Base-by-base conservation (phyloP, 2,888 invertebrate species). In the Drosophila mimetica region DNA sequence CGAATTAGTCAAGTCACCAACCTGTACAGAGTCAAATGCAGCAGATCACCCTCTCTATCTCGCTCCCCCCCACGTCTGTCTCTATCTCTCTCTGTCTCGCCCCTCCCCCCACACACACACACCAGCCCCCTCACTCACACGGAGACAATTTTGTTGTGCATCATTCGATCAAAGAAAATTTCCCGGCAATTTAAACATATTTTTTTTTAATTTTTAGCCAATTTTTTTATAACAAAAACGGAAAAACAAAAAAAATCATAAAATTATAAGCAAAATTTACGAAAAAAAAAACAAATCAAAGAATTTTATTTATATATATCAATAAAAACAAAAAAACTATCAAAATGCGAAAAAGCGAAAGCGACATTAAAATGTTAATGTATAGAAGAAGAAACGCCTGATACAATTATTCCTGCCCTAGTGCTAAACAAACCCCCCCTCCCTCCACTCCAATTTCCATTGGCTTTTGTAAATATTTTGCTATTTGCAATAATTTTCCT, bases 1-100 rank as follows among this genome's bases (percentile, higher is more conserved):
- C 54, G 69, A 67, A 71, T 82, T 82, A 87, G 88, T 87, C 88
- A 87, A 79, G 77, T 82, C 77, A 75, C 66, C 71, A 76, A 74
- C 34, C 54, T 84, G 80, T 83, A 70, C 77, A 87, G 77, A 81
- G 77, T 87, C 71, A 76, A 74, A 85, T 59, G 57, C 81, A 83
- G 69, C 61, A 65, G 71, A 63, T 50, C 42, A 37, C 44, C 8
- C 60, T 30, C 51, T 55, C 34, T 34, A 34, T 20, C 42, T 34
- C 32, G 6, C 32, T 28, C 32, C 22, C 42, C 22, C 28, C n/a
- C 30, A 16, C 13, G 14, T 13, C 28, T 16, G 14, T 50, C 36
- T 25, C 36, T 39, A 13, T 53, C 9, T 39, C 39, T 11, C 16
- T 34, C 64, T 53, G 42, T 50, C 18, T 36, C 7, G 2, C 37